Base-by-base conservation (phyloP, 2,797 vertebrate genomes). In the Molossus molossus region DNA sequence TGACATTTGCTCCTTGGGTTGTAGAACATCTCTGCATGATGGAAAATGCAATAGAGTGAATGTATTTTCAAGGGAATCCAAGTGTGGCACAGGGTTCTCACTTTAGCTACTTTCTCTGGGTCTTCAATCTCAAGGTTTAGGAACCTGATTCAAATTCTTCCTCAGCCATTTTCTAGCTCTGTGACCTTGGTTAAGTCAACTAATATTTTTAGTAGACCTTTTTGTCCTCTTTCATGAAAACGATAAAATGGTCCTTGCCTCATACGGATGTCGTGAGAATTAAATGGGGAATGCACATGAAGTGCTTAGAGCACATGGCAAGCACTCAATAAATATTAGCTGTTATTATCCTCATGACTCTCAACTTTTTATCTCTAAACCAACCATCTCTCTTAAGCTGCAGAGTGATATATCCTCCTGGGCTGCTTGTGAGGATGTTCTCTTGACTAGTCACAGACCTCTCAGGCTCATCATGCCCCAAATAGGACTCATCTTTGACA, bases 161-260 rank as follows among this genome's bases (percentile, higher is more conserved):
- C 65, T 84, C 57, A 87, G 70, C n/a, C 33, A 23, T 45, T 55
- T 50, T n/a, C 14, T 50, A n/a, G 48, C 33, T 81, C 73, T 58
- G 69, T 82, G 62, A 92, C 53, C 9, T 70, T 70, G 29, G 23
- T 17, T 8, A 87, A 75, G 45, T 48, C 67, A 76, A n/a, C 7
- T 72, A 55, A 40, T 21, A 85, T 73, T 77, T 92, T 85, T 77
- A 29, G 64, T 75, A 27, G 33, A 50, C 18, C 37, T 50, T 37
- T 37, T 85, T 91, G 69, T 80, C 17, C 17, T 86, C 29, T 70
- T 75, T 69, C 64, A 40, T 75, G 45, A 55, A 75, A 86, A 89
- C 9, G 53, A 67, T 70, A 53, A 65, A 55, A 45, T 55, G 27
- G 7, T 80, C 70, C 27, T 23, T 48, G 29, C 6, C 9, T 87